phyloP scores from a whole-genome alignment of 2,888 invertebrate genomes.

The Rapana venosa region DNA sequence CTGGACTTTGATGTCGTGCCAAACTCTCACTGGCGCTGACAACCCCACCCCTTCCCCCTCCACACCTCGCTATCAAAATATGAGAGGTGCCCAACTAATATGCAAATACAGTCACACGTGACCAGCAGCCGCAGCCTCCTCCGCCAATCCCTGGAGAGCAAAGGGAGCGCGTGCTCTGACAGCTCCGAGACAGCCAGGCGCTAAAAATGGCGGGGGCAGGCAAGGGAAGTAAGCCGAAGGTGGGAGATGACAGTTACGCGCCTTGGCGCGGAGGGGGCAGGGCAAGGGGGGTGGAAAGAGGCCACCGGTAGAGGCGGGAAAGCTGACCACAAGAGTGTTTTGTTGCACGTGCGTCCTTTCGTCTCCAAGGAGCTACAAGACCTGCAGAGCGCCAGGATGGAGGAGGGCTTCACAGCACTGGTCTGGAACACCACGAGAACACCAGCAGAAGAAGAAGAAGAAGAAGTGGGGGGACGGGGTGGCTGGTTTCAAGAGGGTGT shows the following conservation, averaged over 20 bases:
- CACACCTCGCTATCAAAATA: constrained; percentile 50
- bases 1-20: constrained; percentile 18
- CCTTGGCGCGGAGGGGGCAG: constrained; percentile 14
- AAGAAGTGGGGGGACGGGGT: neutral
- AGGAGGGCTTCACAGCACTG: neutral
- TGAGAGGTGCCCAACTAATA: constrained; percentile 48
- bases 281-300: constrained; percentile 6
- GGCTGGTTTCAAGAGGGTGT: no score
- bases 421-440: neutral
- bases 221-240: constrained; percentile 36
- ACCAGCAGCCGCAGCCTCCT: neutral
- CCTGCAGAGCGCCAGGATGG: neutral
- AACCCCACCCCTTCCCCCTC: constrained; percentile 27
- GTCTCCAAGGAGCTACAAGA: constrained; percentile 7
- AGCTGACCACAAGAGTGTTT: constrained; percentile 34
- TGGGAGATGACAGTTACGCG: constrained; percentile 31
- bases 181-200: neutral
- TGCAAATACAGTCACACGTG: constrained; percentile 46
- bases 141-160: constrained; percentile 26
- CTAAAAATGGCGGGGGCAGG: constrained; percentile 21
- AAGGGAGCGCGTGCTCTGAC: constrained; percentile 17
- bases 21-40: constrained; percentile 9
- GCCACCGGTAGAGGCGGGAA: neutral
- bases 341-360: constrained; percentile 34
- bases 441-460: neutral